A percentile compares a stretch with the other conserved stretches of the same genome.
These are phyloP conservation scores for Odontesthes bonariensis DNA, from an alignment of 2,113 vertebrate genomes.

Conservation along the genomic window DNA sequence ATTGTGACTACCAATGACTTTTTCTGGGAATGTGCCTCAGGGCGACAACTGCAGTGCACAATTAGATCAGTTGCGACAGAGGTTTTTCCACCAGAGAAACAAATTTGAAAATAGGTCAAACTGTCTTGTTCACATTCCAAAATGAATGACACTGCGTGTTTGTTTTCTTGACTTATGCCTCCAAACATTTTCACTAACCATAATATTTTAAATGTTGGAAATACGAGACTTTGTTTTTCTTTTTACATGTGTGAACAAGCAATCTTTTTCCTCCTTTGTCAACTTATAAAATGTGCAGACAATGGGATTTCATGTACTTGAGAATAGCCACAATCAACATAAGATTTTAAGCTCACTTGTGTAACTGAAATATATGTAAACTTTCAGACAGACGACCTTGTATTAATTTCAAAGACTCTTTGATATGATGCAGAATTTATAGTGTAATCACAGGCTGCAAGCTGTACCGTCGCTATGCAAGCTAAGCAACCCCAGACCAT, in stretches of 20 bases:
- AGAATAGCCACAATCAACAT: neutral
- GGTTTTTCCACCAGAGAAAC: neutral
- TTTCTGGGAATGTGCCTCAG: constrained; percentile 7
- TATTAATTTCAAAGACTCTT: constrained; percentile 13
- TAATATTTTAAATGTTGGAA: too few relatives aligned
- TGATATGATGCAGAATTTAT: neutral
- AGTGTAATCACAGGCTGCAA: neutral
- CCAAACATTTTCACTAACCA: too few relatives aligned
- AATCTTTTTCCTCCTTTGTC: too few relatives aligned
- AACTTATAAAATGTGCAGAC: neutral
- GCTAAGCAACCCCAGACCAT: neutral
- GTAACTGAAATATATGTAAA: too few relatives aligned
- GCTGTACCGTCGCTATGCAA: neutral
- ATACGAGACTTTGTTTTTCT: neutral
- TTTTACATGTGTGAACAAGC: too few relatives aligned
- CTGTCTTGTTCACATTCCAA: neutral
- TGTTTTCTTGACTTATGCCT: neutral
- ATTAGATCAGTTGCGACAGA: neutral
- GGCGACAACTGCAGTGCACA: neutral
- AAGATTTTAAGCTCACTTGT: neutral
- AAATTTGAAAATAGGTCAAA: neutral
- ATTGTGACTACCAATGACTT: neutral
- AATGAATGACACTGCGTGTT: too few relatives aligned
- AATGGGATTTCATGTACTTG: neutral
- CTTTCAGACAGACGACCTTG: neutral